Conservation (phyloP, 2,113 vertebrate genomes). For the Otolemur garnettii region DNA sequence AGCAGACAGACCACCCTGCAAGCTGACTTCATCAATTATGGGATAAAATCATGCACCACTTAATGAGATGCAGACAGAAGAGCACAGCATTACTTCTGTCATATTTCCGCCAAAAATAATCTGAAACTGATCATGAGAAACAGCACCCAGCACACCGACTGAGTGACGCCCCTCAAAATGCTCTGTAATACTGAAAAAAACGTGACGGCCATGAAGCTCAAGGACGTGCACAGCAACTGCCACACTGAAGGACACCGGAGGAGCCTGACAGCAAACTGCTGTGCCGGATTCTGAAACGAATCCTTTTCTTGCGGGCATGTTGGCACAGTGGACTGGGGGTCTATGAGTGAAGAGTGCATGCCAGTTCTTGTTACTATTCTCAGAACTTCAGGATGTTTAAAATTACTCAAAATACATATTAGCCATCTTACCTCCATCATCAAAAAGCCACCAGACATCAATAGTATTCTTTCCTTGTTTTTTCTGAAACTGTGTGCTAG, state of each 20-base stretch:
- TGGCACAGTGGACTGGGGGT: not conserved
- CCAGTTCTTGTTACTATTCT: not conserved
- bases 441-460: conserved; percentile 99
- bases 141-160: not conserved
- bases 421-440: conserved; percentile 94
- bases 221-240: not conserved
- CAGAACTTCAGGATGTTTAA: not conserved
- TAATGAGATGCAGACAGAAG: not conserved
- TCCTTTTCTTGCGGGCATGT: not conserved
- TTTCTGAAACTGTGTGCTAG: conserved; percentile 96
- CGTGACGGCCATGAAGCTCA: not conserved
- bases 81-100: not conserved
- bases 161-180: not conserved
- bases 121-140: not conserved
- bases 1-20: not conserved
- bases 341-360: not conserved
- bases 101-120: not conserved
- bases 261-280: not conserved
- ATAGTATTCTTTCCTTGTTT: conserved; percentile 98
- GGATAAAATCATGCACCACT: not conserved
- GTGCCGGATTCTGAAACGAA: not conserved
- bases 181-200: not conserved
- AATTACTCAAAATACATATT: not conserved
- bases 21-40: not conserved
- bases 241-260: not conserved